Evolutionary conservation across 2,113 vertebrate genomes (phyloP), one percentile per base, ranked within the genome.

Genomic region (Mormyrus iriodes): DNA sequence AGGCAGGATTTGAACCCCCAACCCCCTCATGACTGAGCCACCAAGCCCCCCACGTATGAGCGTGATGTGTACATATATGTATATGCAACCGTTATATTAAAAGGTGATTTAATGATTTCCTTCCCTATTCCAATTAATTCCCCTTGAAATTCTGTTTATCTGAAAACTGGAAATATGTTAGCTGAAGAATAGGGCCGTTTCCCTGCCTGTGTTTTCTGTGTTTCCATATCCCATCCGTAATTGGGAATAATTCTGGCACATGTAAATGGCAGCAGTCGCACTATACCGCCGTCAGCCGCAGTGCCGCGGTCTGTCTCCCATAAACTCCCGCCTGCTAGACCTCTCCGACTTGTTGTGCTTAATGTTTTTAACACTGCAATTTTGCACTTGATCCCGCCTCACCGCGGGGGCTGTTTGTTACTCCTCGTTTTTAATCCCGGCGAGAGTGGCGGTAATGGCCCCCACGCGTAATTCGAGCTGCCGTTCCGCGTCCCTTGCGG

Each of bases 301-400:
- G 21, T 19, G 12, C 31, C 2, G 76, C 76, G 4, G 35, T 82
- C 51, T 31, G 3, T 24, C 27, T 84, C 44, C 83, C n/a, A 46
- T 49, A 86, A 76, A 24, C 58, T 35, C 83, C 35, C 44, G 48
- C 4, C 48, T 19, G 58, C 49, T 12, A 39, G 85, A 76, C 89
- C 89, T 90, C 85, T 46, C 49, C 44, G 84, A 51, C 89, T 86
- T 49, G 48, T 19, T 73, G 83, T 65, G 46, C 89, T 86, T 44
- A 39, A 48, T 79, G 89, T 73, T 87, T 76, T 90, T 90, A 90
- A 90, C 89, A 90, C 85, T 48, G 31, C 85, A 90, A 90, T 90
- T 90, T 90, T 53, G 49, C 49, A 79, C 84, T 90, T 90, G 89
- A 90, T 76, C 89, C 85, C 51, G 31, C 82, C 88, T 79, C 89